A percentile compares a stretch with the other conserved stretches of the same genome.
phyloP scores from a whole-genome alignment of 2,888 invertebrate species.

The Dynastes maya region DNA sequence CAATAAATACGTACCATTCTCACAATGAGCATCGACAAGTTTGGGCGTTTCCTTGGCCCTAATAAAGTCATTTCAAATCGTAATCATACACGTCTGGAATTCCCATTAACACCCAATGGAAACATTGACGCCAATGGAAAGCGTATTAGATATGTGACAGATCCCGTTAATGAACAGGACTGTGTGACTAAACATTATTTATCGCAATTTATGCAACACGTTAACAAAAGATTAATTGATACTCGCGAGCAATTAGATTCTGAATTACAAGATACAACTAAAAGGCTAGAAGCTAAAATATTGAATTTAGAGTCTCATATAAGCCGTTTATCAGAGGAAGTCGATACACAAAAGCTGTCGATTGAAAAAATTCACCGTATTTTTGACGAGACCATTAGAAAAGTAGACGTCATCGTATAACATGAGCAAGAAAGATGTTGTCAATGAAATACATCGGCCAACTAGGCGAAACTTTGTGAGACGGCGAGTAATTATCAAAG shows the following conservation, averaged over 20 bases:
- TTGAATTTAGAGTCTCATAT: no score
- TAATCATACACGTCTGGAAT: not conserved
- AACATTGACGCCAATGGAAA: not conserved
- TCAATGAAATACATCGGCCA: conserved; percentile 65
- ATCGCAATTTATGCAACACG: not conserved
- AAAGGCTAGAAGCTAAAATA: no score
- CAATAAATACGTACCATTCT: not conserved
- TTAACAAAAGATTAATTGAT: not conserved
- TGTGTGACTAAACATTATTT: not conserved
- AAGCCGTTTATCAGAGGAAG: no score
- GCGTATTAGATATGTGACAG: not conserved
- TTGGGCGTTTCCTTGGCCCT: not conserved
- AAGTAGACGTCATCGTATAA: not conserved
- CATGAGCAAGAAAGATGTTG: conserved; percentile 1
- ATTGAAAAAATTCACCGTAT: not conserved
- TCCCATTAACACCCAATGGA: not conserved
- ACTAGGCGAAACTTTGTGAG: conserved; percentile 52
- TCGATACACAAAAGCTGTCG: not conserved
- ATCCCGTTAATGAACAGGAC: not conserved
- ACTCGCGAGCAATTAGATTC: not conserved
- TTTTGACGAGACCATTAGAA: not conserved
- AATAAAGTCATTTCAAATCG: not conserved
- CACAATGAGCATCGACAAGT: not conserved
- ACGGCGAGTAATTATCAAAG: conserved; percentile 52
- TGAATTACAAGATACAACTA: not conserved